Base-by-base conservation (phyloP, 2,888 invertebrate genomes). In the Digitonthophagus gazella region DNA sequence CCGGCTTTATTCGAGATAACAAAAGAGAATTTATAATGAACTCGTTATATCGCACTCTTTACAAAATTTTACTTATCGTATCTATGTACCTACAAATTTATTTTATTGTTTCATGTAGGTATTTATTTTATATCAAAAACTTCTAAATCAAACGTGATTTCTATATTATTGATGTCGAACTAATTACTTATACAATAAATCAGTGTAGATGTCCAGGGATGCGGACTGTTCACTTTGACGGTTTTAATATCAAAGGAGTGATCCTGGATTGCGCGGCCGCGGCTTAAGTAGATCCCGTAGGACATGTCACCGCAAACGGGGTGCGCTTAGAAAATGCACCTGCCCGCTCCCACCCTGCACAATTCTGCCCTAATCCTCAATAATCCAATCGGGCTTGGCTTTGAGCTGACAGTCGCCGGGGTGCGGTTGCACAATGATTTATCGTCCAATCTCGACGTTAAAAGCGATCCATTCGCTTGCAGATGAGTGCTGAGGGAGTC, bases 281-380 rank as follows among this genome's bases (percentile, higher is more conserved):
- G 28, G 28, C 28, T 44, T 44, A 44, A 44, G 28, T 5, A 44
- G 2, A 44, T 44, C 28, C 28, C 28, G 8, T 8, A 44, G 28
- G 28, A 44, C 28, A 44, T 44, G 28, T 44, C 28, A 44, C 61
- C 61, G 61, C 61, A 61, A 61, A 61, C 20, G 61, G 61, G 61
- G n/a, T 19, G 20, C 16, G 61, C 61, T 20, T n/a, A 61, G 20
- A 61, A 20, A 61, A 61, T 61, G 61, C 61, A 61, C 61, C 61
- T 61, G 61, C 61, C 61, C 18, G 20, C 61, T 61, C 61, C 18
- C 61, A 61, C 61, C 61, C 61, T 20, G 61, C 19, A 61, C 28
- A 44, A 44, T 44, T 44, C 28, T 44, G 28, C 11, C 28, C 28
- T 44, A 44, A 44, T 44, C 28, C 28, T 44, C 28, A 44, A 44